These are phyloP conservation scores for Drosophila ironensis DNA, from an alignment of 1,140 invertebrate species.

Conservation along the genomic window DNA sequence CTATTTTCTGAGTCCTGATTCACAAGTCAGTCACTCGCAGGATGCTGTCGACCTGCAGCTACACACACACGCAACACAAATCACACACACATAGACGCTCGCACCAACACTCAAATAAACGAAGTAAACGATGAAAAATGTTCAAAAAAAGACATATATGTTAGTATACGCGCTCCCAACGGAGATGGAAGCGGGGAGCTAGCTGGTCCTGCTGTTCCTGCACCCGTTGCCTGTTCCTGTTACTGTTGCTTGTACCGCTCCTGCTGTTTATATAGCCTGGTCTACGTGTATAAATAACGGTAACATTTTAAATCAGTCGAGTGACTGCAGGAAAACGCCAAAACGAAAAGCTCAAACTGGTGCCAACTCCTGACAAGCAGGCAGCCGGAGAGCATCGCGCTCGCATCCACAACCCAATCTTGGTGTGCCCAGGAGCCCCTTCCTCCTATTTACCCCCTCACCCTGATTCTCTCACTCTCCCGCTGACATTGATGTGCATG, in stretches of 20 bases:
- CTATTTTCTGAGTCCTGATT: constrained; percentile 35
- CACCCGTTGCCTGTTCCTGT: too few species aligned
- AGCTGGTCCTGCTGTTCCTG: neutral
- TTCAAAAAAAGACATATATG: constrained; percentile 50
- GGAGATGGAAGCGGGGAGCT: constrained; percentile 4
- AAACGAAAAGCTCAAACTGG: constrained; percentile 67
- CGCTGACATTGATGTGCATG: constrained; percentile 70
- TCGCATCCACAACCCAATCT: constrained; percentile 22
- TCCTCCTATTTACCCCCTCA: constrained; percentile 44
- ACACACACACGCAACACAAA: constrained; percentile 16
- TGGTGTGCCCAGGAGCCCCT: constrained; percentile 44
- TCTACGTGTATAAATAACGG: constrained; percentile 78
- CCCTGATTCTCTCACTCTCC: too few species aligned
- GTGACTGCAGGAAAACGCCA: constrained; percentile 74
- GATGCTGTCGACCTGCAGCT: constrained; percentile 64
- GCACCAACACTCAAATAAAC: too few species aligned
- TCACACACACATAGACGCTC: constrained; percentile 6
- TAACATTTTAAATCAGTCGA: constrained; percentile 80
- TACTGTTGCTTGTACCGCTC: neutral
- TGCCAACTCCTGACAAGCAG: constrained; percentile 60
- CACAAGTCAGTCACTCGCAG: constrained; percentile 73
- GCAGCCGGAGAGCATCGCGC: constrained; percentile 5
- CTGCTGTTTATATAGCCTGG: constrained; percentile 66
- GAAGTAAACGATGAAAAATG: constrained; percentile 80
- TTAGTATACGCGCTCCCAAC: constrained; percentile 23